Conservation (phyloP, 1,140 invertebrate species). For the Calephelis virginiensis region DNA sequence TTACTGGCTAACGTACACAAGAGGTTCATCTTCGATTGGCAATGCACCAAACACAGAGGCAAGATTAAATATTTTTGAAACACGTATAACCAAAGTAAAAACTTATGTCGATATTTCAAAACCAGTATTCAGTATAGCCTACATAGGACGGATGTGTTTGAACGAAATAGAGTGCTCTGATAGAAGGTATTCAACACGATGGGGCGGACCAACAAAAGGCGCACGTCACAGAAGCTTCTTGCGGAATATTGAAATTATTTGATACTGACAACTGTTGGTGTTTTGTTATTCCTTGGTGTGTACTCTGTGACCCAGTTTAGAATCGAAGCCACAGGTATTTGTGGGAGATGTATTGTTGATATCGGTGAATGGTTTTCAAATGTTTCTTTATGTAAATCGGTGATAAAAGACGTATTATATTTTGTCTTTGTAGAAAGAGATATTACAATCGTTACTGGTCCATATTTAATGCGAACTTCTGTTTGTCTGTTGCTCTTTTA, state of each 20-base stretch:
- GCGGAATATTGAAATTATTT: constrained; percentile 31
- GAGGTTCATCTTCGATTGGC: too few relatives aligned
- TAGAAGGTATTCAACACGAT: neutral
- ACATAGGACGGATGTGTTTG: constrained; percentile 4
- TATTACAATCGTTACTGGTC: too few relatives aligned
- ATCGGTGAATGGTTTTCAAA: neutral
- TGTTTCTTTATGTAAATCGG: neutral
- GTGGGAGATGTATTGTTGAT: constrained; percentile 5
- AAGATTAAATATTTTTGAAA: too few relatives aligned
- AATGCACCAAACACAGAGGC: too few relatives aligned
- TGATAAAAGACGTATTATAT: too few relatives aligned
- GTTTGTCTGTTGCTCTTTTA: too few relatives aligned
- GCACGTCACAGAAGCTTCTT: constrained; percentile 25
- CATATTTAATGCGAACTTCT: too few relatives aligned
- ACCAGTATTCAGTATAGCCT: neutral
- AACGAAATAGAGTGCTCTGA: neutral
- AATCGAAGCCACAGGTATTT: constrained; percentile 17
- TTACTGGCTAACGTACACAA: too few relatives aligned
- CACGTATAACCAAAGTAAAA: too few relatives aligned
- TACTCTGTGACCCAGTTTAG: constrained; percentile 10
- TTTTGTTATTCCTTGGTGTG: constrained; percentile 13
- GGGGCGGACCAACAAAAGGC: constrained; percentile 1
- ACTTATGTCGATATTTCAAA: neutral
- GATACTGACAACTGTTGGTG: constrained; percentile 18
- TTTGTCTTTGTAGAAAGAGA: too few relatives aligned